Percentiles rank a stretch among this genome's conserved stretches.
These are phyloP conservation scores for Coryphaenoides rupestris DNA, from an alignment of 2,113 vertebrate species.

Conservation along the genomic window DNA sequence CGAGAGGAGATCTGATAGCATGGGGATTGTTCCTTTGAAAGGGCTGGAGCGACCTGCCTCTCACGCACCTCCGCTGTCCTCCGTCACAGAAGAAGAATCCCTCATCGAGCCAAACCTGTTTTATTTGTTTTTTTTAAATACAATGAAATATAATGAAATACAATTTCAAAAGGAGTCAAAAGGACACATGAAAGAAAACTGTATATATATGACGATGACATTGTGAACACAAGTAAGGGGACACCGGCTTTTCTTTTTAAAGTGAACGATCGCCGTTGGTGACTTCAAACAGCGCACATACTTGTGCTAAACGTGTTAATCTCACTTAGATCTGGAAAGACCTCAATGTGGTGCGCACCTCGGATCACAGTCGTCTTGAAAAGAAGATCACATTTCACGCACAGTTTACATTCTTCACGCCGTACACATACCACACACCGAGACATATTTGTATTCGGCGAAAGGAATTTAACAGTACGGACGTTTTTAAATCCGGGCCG, in stretches of 20 bases:
- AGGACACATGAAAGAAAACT: too few species aligned
- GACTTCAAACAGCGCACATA: constrained; percentile 15
- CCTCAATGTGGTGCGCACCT: background rate
- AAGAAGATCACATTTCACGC: constrained; percentile 46
- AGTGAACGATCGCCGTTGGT: background rate
- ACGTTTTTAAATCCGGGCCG: too few species aligned
- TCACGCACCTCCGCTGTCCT: constrained; percentile 44
- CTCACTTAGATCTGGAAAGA: constrained; percentile 34
- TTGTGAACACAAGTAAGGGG: background rate
- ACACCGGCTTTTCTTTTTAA: too few species aligned
- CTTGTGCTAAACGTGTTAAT: constrained; percentile 18
- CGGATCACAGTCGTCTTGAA: constrained; percentile 3
- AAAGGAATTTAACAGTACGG: too few species aligned
- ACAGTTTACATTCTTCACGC: constrained; percentile 54
- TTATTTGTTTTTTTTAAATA: too few species aligned
- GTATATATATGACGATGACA: background rate
- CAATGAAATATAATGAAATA: background rate
- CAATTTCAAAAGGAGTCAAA: too few species aligned
- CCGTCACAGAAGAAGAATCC: constrained; percentile 3
- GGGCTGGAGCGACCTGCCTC: constrained; percentile 29
- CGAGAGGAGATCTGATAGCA: constrained; percentile 35
- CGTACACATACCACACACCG: constrained; percentile 48
- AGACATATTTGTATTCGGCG: constrained; percentile 1
- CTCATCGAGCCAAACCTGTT: too few species aligned
- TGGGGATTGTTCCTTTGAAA: constrained; percentile 47